phyloP scores from a whole-genome alignment of 1,140 invertebrate species.

The Dendrolimus punctatus region DNA sequence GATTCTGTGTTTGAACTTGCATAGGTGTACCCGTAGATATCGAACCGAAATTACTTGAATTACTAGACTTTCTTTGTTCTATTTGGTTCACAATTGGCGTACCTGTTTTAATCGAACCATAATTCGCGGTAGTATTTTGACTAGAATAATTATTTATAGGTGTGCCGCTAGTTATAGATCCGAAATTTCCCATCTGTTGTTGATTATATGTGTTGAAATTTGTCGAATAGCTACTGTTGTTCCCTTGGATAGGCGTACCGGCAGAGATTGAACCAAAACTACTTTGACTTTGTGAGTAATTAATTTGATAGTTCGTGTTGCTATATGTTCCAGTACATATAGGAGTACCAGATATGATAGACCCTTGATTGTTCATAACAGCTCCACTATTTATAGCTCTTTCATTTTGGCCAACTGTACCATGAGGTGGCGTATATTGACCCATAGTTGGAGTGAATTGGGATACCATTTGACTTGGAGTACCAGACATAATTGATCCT shows the following conservation, averaged over 20 bases:
- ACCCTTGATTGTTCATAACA: slow-evolving; percentile 9
- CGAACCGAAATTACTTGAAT: neutral
- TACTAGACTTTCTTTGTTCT: no score
- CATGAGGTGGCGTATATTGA: slow-evolving; percentile 12
- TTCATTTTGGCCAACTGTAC: slow-evolving; percentile 4
- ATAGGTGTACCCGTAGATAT: slow-evolving; percentile 13
- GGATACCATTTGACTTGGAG: slow-evolving; percentile 9
- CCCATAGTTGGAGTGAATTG: slow-evolving; percentile 12
- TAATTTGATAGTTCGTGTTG: slow-evolving; percentile 2
- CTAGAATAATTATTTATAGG: slow-evolving; percentile 6
- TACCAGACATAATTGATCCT: slow-evolving; percentile 22
- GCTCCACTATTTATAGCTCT: slow-evolving; percentile 14
- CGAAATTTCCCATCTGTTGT: slow-evolving; percentile 3
- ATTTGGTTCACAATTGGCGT: neutral
- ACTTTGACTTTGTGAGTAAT: neutral
- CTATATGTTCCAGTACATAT: slow-evolving; percentile 11
- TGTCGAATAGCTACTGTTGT: neutral
- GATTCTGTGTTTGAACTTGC: neutral
- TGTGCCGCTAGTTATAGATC: slow-evolving; percentile 12
- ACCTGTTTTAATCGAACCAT: neutral
- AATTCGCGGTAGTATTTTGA: slow-evolving; percentile 1
- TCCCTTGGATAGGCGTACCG: slow-evolving; percentile 7
- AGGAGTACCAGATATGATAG: slow-evolving; percentile 26
- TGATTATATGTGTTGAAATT: neutral
- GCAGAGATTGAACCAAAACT: slow-evolving; percentile 10